Conservation (phyloP, 2,888 invertebrate genomes). For the Drosophila helvetica region DNA sequence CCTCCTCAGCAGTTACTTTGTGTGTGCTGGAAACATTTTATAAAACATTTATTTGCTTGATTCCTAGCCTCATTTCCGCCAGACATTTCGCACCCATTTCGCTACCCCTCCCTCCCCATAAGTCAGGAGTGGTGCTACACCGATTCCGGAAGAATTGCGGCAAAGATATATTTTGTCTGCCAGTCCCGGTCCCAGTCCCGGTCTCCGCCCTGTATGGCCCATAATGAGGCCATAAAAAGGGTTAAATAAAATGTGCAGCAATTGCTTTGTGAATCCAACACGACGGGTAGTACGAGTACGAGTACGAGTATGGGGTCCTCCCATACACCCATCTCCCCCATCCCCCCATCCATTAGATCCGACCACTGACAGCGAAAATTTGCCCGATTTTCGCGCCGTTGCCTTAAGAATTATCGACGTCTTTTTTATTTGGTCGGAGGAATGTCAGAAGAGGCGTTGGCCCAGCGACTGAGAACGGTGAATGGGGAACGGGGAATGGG, state of each 20-base stretch:
- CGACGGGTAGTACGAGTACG: not conserved
- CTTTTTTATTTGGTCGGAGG: conserved; percentile 47
- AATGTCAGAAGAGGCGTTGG: conserved; percentile 40
- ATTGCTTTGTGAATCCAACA: conserved; percentile 62
- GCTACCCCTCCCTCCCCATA: not conserved
- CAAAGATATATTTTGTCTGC: conserved; percentile 60
- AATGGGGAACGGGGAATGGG: conserved; percentile 1
- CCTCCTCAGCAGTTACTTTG: conserved; percentile 45
- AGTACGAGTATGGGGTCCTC: not conserved
- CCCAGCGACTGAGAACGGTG: conserved; percentile 1
- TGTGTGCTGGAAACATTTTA: conserved; percentile 71
- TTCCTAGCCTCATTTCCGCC: conserved; percentile 78
- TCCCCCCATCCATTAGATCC: conserved; percentile 16
- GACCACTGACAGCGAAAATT: conserved; percentile 71
- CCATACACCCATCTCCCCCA: not conserved
- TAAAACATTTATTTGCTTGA: conserved; percentile 80
- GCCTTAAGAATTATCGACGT: conserved; percentile 74
- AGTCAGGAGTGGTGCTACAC: conserved; percentile 1
- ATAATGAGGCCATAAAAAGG: conserved; percentile 80
- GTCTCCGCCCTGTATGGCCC: conserved; percentile 39
- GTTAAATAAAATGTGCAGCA: conserved; percentile 79
- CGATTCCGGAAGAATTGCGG: conserved; percentile 19
- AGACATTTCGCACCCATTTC: conserved; percentile 46
- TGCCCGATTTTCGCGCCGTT: conserved; percentile 78
- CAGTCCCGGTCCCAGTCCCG: conserved; percentile 19